phyloP scores from a whole-genome alignment of 2,888 invertebrate species.

The Nematopogon swammerdamellus region DNA sequence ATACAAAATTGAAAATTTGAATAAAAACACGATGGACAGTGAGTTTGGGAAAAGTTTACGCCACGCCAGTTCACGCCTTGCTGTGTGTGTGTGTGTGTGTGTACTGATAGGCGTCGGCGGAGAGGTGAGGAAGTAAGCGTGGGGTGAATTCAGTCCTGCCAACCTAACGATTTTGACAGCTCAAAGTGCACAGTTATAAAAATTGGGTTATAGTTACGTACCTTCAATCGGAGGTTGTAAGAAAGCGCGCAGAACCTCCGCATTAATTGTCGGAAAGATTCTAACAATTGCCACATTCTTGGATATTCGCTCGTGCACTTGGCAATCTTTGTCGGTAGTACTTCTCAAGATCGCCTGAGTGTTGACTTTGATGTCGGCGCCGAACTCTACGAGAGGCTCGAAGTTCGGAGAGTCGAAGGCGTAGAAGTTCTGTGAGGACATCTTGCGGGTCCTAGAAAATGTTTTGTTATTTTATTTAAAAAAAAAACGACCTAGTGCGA shows the following conservation, averaged over 20 bases:
- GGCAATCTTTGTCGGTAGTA: constrained; percentile 56
- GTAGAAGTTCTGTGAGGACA: constrained; percentile 69
- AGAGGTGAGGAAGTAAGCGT: no score
- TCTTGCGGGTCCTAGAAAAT: constrained; percentile 67
- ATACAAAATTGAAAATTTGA: no score
- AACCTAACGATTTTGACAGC: no score
- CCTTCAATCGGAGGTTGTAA: constrained; percentile 69
- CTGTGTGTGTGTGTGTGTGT: constrained; percentile 14
- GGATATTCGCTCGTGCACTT: constrained; percentile 70
- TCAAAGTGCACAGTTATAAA: no score
- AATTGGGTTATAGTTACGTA: no score
- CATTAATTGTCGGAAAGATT: constrained; percentile 88
- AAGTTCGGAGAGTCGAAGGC: constrained; percentile 89
- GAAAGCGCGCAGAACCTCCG: constrained; percentile 68
- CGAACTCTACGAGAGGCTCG: constrained; percentile 74
- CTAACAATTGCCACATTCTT: constrained; percentile 82
- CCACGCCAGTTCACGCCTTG: not conserved
- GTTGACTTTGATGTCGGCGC: constrained; percentile 68
- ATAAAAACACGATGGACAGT: no score
- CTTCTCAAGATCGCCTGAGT: constrained; percentile 37
- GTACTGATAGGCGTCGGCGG: no score
- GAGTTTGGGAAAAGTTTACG: no score
- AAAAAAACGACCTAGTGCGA: not conserved
- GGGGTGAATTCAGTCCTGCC: no score
- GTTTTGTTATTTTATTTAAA: not conserved